Evolutionary conservation across 2,888 invertebrate genomes (phyloP).

Genomic region (Cataglyphis albicans): DNA sequence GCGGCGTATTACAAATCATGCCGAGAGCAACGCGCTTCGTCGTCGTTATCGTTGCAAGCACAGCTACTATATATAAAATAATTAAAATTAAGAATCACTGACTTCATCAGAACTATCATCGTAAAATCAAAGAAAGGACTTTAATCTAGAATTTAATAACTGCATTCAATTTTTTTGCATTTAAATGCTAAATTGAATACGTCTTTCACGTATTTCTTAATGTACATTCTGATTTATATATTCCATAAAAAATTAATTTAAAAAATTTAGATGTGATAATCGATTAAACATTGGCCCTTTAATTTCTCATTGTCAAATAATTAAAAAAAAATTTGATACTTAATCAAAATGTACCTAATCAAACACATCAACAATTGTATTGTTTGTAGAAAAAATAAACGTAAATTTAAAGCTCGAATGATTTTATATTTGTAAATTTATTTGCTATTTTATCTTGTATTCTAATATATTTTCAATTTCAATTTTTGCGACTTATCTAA

Average conservation of each 20-base stretch:
- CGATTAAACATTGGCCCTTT: conserved; percentile 33
- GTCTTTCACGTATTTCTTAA: background rate
- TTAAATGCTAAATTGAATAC: background rate
- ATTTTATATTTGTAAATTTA: background rate
- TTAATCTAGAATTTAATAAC: conserved; percentile 19
- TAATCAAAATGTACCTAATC: background rate
- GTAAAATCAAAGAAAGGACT: conserved; percentile 16
- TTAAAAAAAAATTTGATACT: background rate
- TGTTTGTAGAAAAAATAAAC: background rate
- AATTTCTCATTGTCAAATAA: conserved; percentile 14
- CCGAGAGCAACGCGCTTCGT: conserved; percentile 64
- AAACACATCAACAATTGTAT: conserved; percentile 1
- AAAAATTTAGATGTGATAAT: conserved; percentile 35
- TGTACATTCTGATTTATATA: conserved; percentile 37
- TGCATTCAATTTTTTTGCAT: conserved; percentile 10
- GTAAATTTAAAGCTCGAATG: background rate
- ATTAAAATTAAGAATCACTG: conserved; percentile 9
- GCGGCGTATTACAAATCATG: conserved; percentile 78
- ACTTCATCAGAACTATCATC: conserved; percentile 19
- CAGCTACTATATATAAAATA: conserved; percentile 20
- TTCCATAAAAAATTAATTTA: conserved; percentile 18
- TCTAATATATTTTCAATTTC: background rate
- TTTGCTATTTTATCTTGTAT: conserved; percentile 1
- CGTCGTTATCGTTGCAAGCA: conserved; percentile 20
- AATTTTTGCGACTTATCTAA: background rate